A percentile compares a stretch with the other conserved stretches of the same genome.
These are phyloP conservation scores for Archivesica marissinica DNA, from an alignment of 1,140 invertebrate species.

Conservation along the genomic window DNA sequence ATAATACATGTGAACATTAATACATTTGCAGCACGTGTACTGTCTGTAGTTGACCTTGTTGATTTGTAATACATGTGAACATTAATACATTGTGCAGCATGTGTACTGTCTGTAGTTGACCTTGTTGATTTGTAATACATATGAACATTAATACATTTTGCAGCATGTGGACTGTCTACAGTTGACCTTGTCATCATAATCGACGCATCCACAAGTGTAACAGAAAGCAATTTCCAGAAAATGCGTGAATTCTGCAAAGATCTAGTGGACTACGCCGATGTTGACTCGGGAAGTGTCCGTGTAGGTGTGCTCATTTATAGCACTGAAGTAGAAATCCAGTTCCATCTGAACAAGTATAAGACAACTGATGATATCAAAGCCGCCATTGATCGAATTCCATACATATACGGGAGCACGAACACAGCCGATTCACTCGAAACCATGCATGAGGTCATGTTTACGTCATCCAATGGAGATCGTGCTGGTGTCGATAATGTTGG, in stretches of 20 bases:
- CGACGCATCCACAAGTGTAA: conserved; percentile 76
- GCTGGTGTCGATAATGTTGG: conserved; percentile 70
- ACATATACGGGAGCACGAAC: conserved; percentile 76
- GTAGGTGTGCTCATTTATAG: conserved; percentile 75
- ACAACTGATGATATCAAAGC: conserved; percentile 58
- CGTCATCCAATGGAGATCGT: conserved; percentile 69
- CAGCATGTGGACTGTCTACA: conserved; percentile 65
- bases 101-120: no score
- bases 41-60: no score
- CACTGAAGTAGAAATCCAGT: conserved; percentile 69
- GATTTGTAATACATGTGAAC: no score
- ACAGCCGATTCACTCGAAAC: conserved; percentile 72
- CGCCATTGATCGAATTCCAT: conserved; percentile 72
- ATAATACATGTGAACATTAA: no score
- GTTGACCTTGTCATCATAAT: conserved; percentile 72
- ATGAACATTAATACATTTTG: no score
- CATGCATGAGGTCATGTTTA: conserved; percentile 72
- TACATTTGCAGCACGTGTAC: no score
- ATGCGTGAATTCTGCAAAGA: conserved; percentile 73
- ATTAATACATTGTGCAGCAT: no score
- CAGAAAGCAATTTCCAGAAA: conserved; percentile 70
- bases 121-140: no score
- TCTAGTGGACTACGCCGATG: conserved; percentile 67
- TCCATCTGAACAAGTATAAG: conserved; percentile 71
- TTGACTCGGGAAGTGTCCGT: conserved; percentile 69